phyloP scores from a whole-genome alignment of 2,797 vertebrate genomes.

The Enteromius afrohamiltoni region DNA sequence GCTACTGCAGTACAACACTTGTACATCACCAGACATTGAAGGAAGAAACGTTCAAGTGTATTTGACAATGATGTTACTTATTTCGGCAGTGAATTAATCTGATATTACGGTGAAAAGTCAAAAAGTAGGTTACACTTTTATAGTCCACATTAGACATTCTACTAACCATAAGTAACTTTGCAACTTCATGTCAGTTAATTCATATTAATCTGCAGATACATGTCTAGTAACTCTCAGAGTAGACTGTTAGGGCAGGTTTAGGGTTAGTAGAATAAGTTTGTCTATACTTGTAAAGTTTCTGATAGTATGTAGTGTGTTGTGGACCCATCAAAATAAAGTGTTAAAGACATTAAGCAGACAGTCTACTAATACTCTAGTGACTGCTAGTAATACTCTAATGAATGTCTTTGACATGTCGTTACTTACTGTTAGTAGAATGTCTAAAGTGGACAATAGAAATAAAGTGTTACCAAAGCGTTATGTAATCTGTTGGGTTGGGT shows the following conservation, averaged over 20 bases:
- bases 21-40: background rate
- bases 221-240: background rate
- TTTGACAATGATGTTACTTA: background rate
- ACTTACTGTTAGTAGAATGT: background rate
- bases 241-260: background rate
- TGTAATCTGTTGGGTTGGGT: background rate
- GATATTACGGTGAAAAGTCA: background rate
- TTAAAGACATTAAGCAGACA: background rate
- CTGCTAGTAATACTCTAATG: too few species aligned
- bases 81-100: background rate
- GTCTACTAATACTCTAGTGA: background rate
- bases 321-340: background rate
- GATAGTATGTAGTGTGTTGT: background rate
- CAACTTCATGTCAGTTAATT: too few species aligned
- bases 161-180: too few species aligned
- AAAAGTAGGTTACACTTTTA: background rate
- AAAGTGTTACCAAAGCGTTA: background rate
- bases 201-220: background rate
- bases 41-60: background rate
- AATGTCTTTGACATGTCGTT: background rate
- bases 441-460: background rate
- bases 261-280: background rate
- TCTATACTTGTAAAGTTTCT: background rate
- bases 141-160: too few species aligned
- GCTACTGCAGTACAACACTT: background rate